A percentile compares a stretch with the other conserved stretches of the same genome.
Evolutionary conservation across 2,797 vertebrate genomes (phyloP).

Genomic region (Trematomus bernacchii): DNA sequence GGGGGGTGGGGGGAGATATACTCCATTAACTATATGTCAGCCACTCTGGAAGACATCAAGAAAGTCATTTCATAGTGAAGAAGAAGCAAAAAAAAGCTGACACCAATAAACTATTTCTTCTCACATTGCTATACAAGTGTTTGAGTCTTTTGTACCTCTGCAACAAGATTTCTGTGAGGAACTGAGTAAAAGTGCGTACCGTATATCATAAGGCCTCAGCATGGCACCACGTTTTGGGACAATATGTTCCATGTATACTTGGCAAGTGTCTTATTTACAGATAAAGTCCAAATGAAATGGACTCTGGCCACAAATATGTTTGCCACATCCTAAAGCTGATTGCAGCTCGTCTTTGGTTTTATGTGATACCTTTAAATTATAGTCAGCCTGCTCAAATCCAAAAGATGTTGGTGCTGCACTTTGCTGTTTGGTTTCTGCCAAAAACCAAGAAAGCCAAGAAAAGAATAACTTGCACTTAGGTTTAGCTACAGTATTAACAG

Average conservation of each 20-base stretch:
- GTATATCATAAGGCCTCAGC: conserved; percentile 34
- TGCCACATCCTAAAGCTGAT: conserved; percentile 1
- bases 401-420: neutral
- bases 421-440: neutral
- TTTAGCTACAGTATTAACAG: too few species aligned
- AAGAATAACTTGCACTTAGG: neutral
- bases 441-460: neutral
- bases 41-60: conserved; percentile 70
- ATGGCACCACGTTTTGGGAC: conserved; percentile 25
- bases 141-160: conserved; percentile 55
- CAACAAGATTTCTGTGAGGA: conserved; percentile 44
- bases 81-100: conserved; percentile 37
- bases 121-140: conserved; percentile 41
- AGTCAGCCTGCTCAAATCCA: neutral
- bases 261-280: neutral
- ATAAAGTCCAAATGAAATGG: neutral
- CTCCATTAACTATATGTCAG: conserved; percentile 80
- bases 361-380: neutral
- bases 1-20: conserved; percentile 50
- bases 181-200: conserved; percentile 17
- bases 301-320: neutral
- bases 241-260: conserved; percentile 19
- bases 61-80: conserved; percentile 68
- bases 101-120: conserved; percentile 69
- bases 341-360: neutral